Percentiles rank a stretch among this genome's conserved stretches.
phyloP scores from a whole-genome alignment of 2,888 invertebrate species.

The Eristalinus aeneus region DNA sequence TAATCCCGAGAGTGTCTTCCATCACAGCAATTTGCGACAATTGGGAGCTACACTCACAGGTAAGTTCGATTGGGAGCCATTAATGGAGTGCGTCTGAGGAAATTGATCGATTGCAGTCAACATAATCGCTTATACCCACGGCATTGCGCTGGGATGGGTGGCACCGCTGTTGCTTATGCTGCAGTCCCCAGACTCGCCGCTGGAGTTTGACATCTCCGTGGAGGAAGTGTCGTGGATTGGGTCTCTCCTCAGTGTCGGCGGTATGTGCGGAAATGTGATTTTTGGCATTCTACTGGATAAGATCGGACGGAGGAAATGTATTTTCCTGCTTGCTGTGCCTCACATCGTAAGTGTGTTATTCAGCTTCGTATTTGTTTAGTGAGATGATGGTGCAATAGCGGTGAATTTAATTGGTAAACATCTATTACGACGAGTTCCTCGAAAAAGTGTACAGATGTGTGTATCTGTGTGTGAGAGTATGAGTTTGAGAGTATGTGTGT shows the following conservation, averaged over 20 bases:
- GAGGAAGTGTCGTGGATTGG: slow-evolving; percentile 79
- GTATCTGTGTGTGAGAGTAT: too few relatives aligned
- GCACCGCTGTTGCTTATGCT: slow-evolving; percentile 77
- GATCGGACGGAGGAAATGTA: slow-evolving; percentile 76
- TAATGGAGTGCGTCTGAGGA: too few relatives aligned
- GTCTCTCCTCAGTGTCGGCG: slow-evolving; percentile 76
- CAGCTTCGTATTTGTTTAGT: not conserved
- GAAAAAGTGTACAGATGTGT: not conserved
- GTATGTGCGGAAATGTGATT: slow-evolving; percentile 75
- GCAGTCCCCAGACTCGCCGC: slow-evolving; percentile 73
- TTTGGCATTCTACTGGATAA: slow-evolving; percentile 75
- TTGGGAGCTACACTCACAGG: slow-evolving; percentile 39
- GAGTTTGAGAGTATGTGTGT: too few relatives aligned
- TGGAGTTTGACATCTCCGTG: slow-evolving; percentile 74
- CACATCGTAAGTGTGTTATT: slow-evolving; percentile 75
- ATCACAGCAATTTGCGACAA: slow-evolving; percentile 32
- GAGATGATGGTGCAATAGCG: not conserved
- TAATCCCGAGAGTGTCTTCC: slow-evolving; percentile 41
- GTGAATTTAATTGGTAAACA: not conserved
- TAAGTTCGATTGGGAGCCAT: not conserved
- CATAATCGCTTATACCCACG: slow-evolving; percentile 78
- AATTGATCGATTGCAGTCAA: slow-evolving; percentile 74
- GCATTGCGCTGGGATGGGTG: slow-evolving; percentile 78
- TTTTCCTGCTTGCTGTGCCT: slow-evolving; percentile 76
- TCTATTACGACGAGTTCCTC: not conserved